Base-by-base conservation (phyloP, 2,113 vertebrate genomes). In the Aphyosemion australe region DNA sequence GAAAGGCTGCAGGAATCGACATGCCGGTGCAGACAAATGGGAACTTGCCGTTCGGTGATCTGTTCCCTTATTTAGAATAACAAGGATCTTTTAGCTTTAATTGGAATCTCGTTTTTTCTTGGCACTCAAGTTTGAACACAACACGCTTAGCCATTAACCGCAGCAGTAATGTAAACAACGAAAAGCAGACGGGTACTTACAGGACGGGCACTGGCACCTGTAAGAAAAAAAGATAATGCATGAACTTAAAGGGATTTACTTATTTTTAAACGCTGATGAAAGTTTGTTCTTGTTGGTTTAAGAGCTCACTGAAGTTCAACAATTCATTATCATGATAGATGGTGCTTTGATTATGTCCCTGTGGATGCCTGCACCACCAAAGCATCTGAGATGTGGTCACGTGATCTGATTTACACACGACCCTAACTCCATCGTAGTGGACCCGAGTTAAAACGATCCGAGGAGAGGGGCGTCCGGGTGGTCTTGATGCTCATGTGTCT, bases 81-180 rank as follows among this genome's bases (percentile, higher is more conserved):
- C 70, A 42, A 39, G 39, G 42, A 62, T 66, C 57, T 76, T 79
- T 58, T 56, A 56, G 45, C 15, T 67, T 69, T 81, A 67, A 59
- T 65, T 18, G 19, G 42, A 9, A 34, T 65, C 20, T 66, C 18
- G n/a, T n/a, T 60, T 49, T 61, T 14, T 62, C 37, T 58, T 71
- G 73, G 68, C 62, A 63, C 37, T 12, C 11, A 10, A 57, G 62
- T 63, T 42, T 65, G 50, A 72, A 69, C 65, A 51, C 69, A 74
- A 74, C 65, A 61, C 73, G 57, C 65, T 71, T 14, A 70, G 56
- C 75, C 55, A 71, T 45, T 67, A 72, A 78, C 73, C 53, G 2
- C 77, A 72, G 74, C 41, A 52, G 60, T 76, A 69, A 74, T 64
- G 80, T 75, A 80, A 83, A 79, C 72, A 80, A 56, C 37, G 69